Conservation (phyloP, 2,797 vertebrate species). For the Fundulus diaphanus region DNA sequence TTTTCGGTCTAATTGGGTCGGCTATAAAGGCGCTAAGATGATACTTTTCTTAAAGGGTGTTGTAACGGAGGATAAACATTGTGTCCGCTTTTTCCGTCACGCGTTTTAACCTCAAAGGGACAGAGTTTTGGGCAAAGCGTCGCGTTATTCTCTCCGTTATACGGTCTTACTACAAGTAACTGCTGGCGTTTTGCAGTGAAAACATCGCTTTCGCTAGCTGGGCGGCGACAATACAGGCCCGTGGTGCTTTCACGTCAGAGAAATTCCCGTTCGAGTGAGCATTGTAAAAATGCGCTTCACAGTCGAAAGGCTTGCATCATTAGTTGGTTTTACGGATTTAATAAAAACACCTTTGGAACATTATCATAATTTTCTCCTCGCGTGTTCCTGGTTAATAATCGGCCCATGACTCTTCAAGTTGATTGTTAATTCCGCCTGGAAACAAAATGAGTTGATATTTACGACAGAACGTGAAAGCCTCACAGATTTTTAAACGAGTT, state of each 20-base stretch:
- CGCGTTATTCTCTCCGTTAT: neutral
- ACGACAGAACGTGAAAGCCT: slow-evolving; percentile 23
- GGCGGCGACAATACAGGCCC: slow-evolving; percentile 33
- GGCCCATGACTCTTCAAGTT: no score
- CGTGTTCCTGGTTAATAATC: neutral
- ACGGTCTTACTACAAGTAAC: neutral
- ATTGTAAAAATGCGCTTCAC: neutral
- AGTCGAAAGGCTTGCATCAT: neutral
- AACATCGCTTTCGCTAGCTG: neutral
- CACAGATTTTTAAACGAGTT: neutral
- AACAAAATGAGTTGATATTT: neutral
- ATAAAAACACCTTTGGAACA: neutral
- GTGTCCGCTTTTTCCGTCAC: neutral
- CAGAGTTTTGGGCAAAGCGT: neutral
- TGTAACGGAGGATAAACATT: neutral
- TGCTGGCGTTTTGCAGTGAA: neutral
- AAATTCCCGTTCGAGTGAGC: neutral
- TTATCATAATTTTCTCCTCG: neutral
- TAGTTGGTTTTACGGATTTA: neutral
- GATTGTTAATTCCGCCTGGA: neutral
- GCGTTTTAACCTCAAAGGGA: neutral
- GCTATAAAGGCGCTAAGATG: slow-evolving; percentile 24
- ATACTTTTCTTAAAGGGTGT: neutral
- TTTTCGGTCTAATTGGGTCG: rapidly evolving
- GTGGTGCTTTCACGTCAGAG: slow-evolving; percentile 1